Base-by-base conservation (phyloP, 2,113 vertebrate genomes). In the Chamaetylas fuelleborni region DNA sequence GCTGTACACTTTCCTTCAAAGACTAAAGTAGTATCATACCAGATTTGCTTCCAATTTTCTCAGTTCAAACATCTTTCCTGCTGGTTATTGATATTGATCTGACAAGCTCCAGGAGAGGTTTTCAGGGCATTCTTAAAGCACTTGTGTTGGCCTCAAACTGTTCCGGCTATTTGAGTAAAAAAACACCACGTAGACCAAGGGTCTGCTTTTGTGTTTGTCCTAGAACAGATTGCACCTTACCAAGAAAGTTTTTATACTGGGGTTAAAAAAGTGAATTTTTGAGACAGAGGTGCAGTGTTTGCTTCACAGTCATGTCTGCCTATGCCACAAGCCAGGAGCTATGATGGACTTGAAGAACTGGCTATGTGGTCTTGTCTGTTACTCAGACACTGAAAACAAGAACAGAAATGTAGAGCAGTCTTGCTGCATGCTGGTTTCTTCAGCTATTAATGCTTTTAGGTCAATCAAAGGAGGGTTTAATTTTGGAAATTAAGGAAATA, bases 1-100 rank as follows among this genome's bases (percentile, higher is more conserved):
- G 34, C 78, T 91, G 60, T 67, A 87, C 73, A 64, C 53, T 93
- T 83, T 76, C 26, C 54, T 88, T 95, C 92, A 94, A 94, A 95
- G 82, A 53, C 76, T 83, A 73, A 54, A 88, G 83, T 61, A 83
- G 45, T 88, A 90, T 78, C 92, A 70, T 86, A 90, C 79, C 67
- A 90, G 88, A 92, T 96, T 97, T 95, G 29, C 33, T 88, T 96
- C 80, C 67, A 86, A 8, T 81, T 92, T 93, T 83, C 67, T 90
- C 79, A 73, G 50, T 92, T 69, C 64, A 88, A 86, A 88, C 88
- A 53, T 74, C 38, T 86, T 90, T 95, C 82, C 76, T 92, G 76
- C 64, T 93, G 71, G 43, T 81, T 96, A 90, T 88, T 86, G 90
- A 93, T 90, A 95, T 45, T 92, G 93, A 90, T 90, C 88, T 94